A percentile compares a stretch with the other conserved stretches of the same genome.
Evolutionary conservation across 2,113 vertebrate species (phyloP).

Genomic region (Eublepharis macularius): DNA sequence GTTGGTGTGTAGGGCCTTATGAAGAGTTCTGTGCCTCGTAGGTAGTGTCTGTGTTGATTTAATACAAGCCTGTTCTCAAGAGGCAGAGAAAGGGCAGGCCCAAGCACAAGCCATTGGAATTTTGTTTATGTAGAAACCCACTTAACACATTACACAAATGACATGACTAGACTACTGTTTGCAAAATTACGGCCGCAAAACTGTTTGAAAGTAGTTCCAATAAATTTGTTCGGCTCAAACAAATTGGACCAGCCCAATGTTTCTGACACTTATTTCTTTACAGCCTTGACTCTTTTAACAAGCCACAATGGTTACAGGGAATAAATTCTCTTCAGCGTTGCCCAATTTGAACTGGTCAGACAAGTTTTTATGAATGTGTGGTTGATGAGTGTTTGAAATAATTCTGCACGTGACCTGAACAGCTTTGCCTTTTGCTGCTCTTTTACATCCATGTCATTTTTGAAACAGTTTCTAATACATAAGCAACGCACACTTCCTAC

Average conservation of each 20-base stretch:
- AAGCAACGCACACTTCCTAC: neutral
- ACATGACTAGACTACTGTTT: constrained; percentile 26
- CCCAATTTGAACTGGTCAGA: constrained; percentile 61
- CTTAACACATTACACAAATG: constrained; percentile 24
- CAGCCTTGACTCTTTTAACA: constrained; percentile 46
- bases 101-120: constrained; percentile 18
- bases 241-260: neutral
- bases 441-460: constrained; percentile 17
- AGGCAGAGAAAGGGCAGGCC: neutral
- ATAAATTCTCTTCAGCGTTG: constrained; percentile 56
- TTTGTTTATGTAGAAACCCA: constrained; percentile 22
- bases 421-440: constrained; percentile 8
- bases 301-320: constrained; percentile 55
- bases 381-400: constrained; percentile 23
- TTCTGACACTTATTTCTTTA: constrained; percentile 50
- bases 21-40: neutral
- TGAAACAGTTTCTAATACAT: constrained; percentile 11
- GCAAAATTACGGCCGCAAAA: constrained; percentile 6
- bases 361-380: constrained; percentile 58
- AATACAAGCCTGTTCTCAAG: neutral
- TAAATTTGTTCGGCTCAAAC: constrained; percentile 29
- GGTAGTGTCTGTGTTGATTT: constrained; percentile 7
- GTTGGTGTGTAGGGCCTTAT: neutral
- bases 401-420: neutral
- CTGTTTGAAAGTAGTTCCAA: constrained; percentile 12